phyloP scores from a whole-genome alignment of 2,113 vertebrate species.

The Aegypius monachus region DNA sequence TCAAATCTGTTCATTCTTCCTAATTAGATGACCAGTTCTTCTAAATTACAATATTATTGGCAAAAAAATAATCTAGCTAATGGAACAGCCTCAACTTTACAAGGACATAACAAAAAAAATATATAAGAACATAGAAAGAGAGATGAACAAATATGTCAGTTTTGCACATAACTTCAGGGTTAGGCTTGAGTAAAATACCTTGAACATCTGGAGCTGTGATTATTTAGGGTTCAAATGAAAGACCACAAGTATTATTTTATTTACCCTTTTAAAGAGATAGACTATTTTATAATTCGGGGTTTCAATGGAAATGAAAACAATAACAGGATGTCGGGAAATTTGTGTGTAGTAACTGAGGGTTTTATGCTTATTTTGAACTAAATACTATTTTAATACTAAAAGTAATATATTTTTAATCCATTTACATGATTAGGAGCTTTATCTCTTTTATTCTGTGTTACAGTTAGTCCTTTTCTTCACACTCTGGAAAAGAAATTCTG shows the following conservation, averaged over 20 bases:
- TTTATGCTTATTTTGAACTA: background rate
- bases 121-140: background rate
- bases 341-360: background rate
- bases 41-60: background rate
- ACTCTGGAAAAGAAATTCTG: background rate
- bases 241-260: background rate
- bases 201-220: background rate
- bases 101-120: background rate
- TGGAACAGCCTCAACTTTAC: background rate
- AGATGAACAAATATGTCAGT: background rate
- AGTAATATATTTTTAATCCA: background rate
- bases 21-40: background rate
- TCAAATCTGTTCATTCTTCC: background rate
- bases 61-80: background rate
- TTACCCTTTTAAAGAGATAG: background rate
- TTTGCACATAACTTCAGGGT: background rate
- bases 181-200: background rate
- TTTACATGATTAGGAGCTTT: background rate
- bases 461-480: background rate
- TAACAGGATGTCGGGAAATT: background rate
- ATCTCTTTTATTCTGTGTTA: background rate
- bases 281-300: background rate
- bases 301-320: background rate
- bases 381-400: background rate
- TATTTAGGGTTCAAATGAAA: background rate